Percentiles rank a stretch among this genome's conserved stretches.
These are phyloP conservation scores for Nipponia nippon DNA, from an alignment of 2,113 vertebrate genomes.

Conservation along the genomic window DNA sequence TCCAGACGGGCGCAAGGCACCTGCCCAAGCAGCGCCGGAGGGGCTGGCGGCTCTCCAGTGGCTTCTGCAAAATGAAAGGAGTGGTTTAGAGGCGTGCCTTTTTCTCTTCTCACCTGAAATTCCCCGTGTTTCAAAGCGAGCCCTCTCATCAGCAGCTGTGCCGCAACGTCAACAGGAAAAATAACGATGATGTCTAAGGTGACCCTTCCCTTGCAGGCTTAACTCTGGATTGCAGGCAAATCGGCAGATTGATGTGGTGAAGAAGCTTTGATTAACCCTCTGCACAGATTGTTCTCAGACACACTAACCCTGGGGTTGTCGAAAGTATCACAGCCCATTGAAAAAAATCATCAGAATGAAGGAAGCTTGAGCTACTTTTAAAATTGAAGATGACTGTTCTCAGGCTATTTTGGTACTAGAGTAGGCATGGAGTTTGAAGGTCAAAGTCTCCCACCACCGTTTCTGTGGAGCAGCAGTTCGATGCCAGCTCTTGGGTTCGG, in stretches of 20 bases:
- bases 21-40: background rate
- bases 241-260: background rate
- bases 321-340: background rate
- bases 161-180: background rate
- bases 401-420: background rate
- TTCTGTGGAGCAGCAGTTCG: background rate
- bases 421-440: background rate
- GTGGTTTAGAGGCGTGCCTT: background rate
- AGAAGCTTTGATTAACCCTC: background rate
- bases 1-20: background rate
- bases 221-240: background rate
- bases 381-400: background rate
- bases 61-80: background rate
- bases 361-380: background rate
- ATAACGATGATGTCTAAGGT: background rate
- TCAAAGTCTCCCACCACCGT: rapidly evolving
- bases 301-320: background rate
- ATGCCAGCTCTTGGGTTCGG: background rate
- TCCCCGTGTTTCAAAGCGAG: rapidly evolving
- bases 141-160: background rate
- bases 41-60: background rate
- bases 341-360: background rate
- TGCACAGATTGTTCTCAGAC: too few species aligned
- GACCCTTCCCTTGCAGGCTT: background rate
- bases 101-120: background rate